phyloP scores from a whole-genome alignment of 1,140 invertebrate species.

The Drosophila sucinea region DNA sequence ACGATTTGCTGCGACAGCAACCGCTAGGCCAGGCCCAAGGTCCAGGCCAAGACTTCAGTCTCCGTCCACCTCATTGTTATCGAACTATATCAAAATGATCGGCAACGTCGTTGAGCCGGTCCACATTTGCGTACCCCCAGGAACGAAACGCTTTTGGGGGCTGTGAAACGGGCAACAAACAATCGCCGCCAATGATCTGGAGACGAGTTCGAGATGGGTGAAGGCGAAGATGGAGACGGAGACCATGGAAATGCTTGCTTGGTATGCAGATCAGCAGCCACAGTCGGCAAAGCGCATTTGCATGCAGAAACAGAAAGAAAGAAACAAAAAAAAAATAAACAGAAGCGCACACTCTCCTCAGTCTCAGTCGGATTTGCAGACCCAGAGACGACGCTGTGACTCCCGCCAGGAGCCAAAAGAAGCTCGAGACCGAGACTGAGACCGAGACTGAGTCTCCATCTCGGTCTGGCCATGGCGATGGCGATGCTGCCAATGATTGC shows the following conservation, averaged over 20 bases:
- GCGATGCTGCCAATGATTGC: slow-evolving; percentile 62
- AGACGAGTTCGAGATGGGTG: slow-evolving; percentile 21
- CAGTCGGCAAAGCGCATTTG: slow-evolving; percentile 57
- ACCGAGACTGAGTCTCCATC: slow-evolving; percentile 29
- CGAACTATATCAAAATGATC: slow-evolving; percentile 81
- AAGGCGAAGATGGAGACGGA: neutral
- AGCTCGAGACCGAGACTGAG: slow-evolving; percentile 25
- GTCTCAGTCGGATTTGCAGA: slow-evolving; percentile 50
- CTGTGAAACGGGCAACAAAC: slow-evolving; percentile 68
- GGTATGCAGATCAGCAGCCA: slow-evolving; percentile 73
- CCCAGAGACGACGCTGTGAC: slow-evolving; percentile 59
- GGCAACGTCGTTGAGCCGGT: slow-evolving; percentile 53
- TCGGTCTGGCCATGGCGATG: neutral
- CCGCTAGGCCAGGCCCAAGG: slow-evolving; percentile 37
- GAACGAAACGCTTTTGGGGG: slow-evolving; percentile 55
- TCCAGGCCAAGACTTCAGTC: slow-evolving; percentile 24
- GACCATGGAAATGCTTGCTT: slow-evolving; percentile 39
- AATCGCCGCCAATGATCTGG: slow-evolving; percentile 77
- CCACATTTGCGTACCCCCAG: slow-evolving; percentile 69
- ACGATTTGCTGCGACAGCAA: slow-evolving; percentile 54
- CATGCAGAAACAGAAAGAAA: slow-evolving; percentile 37
- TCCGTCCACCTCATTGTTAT: slow-evolving; percentile 65
- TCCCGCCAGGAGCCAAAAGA: slow-evolving; percentile 42
- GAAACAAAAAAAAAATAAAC: slow-evolving; percentile 31
- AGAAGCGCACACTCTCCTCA: slow-evolving; percentile 20